A percentile compares a stretch with the other conserved stretches of the same genome.
Evolutionary conservation across 2,888 invertebrate species (phyloP).

Genomic region (Drosophila greeni): DNA sequence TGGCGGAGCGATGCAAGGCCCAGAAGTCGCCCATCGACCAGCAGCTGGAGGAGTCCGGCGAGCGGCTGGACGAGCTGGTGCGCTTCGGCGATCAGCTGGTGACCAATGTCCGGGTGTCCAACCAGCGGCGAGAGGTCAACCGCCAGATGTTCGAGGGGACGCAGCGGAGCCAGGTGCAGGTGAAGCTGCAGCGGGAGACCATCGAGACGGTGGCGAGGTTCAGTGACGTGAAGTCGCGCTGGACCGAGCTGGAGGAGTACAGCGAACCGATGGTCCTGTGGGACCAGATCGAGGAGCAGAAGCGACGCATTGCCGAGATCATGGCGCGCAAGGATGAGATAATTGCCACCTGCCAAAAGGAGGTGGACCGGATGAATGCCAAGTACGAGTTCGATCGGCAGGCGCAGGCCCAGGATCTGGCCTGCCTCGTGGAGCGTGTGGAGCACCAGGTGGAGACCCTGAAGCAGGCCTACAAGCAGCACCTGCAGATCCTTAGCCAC

Average conservation of each 20-base stretch:
- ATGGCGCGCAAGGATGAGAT: slow-evolving; percentile 85
- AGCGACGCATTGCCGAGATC: slow-evolving; percentile 81
- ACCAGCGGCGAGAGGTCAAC: slow-evolving; percentile 85
- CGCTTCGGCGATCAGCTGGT: slow-evolving; percentile 86
- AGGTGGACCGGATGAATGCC: slow-evolving; percentile 86
- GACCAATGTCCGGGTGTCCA: slow-evolving; percentile 87
- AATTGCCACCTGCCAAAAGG: slow-evolving; percentile 84
- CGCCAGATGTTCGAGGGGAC: slow-evolving; percentile 79
- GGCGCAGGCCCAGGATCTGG: slow-evolving; percentile 89
- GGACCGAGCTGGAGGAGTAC: slow-evolving; percentile 83
- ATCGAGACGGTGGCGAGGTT: slow-evolving; percentile 83
- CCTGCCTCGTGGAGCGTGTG: slow-evolving; percentile 89
- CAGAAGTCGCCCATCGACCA: slow-evolving; percentile 82
- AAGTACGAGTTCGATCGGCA: slow-evolving; percentile 81
- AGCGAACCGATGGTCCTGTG: slow-evolving; percentile 88
- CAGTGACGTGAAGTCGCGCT: slow-evolving; percentile 83
- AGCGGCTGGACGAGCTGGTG: slow-evolving; percentile 83
- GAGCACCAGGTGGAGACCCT: slow-evolving; percentile 89
- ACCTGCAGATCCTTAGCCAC: slow-evolving; percentile 85
- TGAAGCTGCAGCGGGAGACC: slow-evolving; percentile 84
- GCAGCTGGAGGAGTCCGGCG: slow-evolving; percentile 83
- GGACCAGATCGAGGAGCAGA: slow-evolving; percentile 84
- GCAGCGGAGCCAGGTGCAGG: slow-evolving; percentile 75
- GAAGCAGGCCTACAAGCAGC: slow-evolving; percentile 86
- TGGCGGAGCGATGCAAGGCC: slow-evolving; percentile 59